phyloP scores from a whole-genome alignment of 30 jellyfish, hydroid and myxozoan genomes.

The Aurelia aurita region DNA sequence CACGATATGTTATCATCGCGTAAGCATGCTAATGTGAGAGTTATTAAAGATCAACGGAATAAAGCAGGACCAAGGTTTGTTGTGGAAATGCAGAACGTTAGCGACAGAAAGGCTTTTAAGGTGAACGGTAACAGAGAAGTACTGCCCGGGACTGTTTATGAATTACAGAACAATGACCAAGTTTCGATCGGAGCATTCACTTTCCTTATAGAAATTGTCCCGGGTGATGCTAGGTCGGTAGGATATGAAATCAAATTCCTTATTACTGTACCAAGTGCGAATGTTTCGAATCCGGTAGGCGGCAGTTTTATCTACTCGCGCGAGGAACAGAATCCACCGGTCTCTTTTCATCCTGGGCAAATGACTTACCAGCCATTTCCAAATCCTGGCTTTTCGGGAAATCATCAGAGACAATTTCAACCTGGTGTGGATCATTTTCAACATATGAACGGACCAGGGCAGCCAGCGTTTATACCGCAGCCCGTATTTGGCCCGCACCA shows the following conservation, averaged over 20 bases:
- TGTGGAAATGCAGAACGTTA: conserved; percentile 39
- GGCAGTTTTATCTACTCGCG: too few species aligned
- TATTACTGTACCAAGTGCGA: background rate
- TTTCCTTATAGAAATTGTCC: conserved; percentile 55
- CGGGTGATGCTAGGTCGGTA: conserved; percentile 35
- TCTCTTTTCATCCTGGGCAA: too few species aligned
- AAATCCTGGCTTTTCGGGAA: background rate
- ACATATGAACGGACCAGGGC: too few species aligned
- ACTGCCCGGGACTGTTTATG: background rate
- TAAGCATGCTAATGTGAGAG: conserved; percentile 29
- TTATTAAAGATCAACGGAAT: conserved; percentile 9
- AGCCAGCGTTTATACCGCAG: too few species aligned
- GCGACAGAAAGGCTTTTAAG: conserved; percentile 35
- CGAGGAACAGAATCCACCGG: too few species aligned
- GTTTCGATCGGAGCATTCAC: conserved; percentile 51
- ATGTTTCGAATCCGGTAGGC: too few species aligned
- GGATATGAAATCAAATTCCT: conserved; percentile 33
- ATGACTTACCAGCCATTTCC: background rate
- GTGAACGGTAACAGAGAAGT: conserved; percentile 48
- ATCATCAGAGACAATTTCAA: too few species aligned
- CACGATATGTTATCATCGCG: conserved; percentile 62
- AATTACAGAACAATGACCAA: conserved; percentile 47
- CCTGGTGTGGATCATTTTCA: too few species aligned
- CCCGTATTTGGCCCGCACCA: too few species aligned
- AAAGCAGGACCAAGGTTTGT: conserved; percentile 4